Evolutionary conservation across 2,797 vertebrate genomes (phyloP).

Genomic region (Gouania willdenowi): DNA sequence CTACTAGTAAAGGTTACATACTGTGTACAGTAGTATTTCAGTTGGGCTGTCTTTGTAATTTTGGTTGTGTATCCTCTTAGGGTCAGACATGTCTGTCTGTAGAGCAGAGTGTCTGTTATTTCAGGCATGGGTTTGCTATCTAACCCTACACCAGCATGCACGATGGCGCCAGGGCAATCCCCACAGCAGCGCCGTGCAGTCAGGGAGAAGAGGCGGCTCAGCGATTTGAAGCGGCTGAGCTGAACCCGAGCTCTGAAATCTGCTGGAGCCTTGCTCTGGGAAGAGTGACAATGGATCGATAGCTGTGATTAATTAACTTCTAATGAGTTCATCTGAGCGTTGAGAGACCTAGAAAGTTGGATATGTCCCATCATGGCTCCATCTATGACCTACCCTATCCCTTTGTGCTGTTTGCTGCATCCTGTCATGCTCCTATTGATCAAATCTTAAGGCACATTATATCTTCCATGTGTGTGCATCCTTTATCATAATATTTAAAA

Average conservation of each 20-base stretch:
- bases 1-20: no score
- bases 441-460: slow-evolving; percentile 12
- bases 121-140: slow-evolving; percentile 33
- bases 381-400: slow-evolving; percentile 28
- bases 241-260: slow-evolving; percentile 53
- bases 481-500: slow-evolving; percentile 10
- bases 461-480: no score
- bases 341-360: slow-evolving; percentile 65
- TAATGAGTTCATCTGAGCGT: slow-evolving; percentile 78
- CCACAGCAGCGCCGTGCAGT: slow-evolving; percentile 3
- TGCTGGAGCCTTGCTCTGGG: slow-evolving; percentile 46
- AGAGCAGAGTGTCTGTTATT: no score
- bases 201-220: slow-evolving; percentile 20
- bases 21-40: no score
- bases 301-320: slow-evolving; percentile 81
- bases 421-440: slow-evolving; percentile 17
- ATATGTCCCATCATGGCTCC: slow-evolving; percentile 48
- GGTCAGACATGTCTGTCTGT: no score
- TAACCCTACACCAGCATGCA: slow-evolving; percentile 41
- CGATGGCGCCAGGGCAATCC: slow-evolving; percentile 52
- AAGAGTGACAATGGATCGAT: slow-evolving; percentile 78
- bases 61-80: no score
- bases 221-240: slow-evolving; percentile 36
- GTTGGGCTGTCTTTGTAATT: no score
- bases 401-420: background rate